Conservation (phyloP, 92 coral and sea anemone genomes). For the Parazoanthus swiftii region DNA sequence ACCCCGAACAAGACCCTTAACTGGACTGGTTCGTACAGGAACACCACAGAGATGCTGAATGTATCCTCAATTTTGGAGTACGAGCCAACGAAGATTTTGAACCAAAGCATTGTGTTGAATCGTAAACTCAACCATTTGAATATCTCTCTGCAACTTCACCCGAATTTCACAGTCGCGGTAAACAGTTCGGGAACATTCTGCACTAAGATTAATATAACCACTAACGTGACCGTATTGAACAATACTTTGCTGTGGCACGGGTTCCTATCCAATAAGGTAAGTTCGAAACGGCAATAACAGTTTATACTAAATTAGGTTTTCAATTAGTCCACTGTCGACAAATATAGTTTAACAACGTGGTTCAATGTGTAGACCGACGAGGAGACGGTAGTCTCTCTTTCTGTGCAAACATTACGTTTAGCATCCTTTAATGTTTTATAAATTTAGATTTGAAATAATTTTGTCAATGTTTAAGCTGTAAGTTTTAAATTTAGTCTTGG, state of each 20-base stretch:
- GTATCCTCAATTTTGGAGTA: slow-evolving; percentile 44
- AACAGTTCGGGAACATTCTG: slow-evolving; percentile 70
- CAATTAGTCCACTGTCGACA: too few relatives aligned
- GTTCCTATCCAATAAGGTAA: slow-evolving; percentile 49
- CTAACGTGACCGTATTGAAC: slow-evolving; percentile 53
- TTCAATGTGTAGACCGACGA: too few relatives aligned
- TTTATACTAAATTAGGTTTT: background rate
- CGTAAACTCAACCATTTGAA: slow-evolving; percentile 45
- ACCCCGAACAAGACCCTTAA: slow-evolving; percentile 54
- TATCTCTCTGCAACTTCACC: slow-evolving; percentile 54
- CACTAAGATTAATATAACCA: slow-evolving; percentile 45
- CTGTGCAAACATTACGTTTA: too few relatives aligned
- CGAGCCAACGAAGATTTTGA: slow-evolving; percentile 41
- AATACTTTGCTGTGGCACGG: slow-evolving; percentile 61
- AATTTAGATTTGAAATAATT: too few relatives aligned
- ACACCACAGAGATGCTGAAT: slow-evolving; percentile 53
- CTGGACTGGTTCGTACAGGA: slow-evolving; percentile 58
- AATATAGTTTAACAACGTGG: too few relatives aligned
- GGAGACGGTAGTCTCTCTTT: too few relatives aligned
- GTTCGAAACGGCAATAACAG: too few relatives aligned
- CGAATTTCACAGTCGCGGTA: slow-evolving; percentile 46
- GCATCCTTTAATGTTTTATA: too few relatives aligned
- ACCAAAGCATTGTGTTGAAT: slow-evolving; percentile 57
- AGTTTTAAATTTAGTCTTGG: too few relatives aligned
- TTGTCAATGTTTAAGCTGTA: too few relatives aligned